Evolutionary conservation across 2,888 invertebrate species (phyloP), one percentile per base, ranked within the genome.

Genomic region (Deroplatys truncata): DNA sequence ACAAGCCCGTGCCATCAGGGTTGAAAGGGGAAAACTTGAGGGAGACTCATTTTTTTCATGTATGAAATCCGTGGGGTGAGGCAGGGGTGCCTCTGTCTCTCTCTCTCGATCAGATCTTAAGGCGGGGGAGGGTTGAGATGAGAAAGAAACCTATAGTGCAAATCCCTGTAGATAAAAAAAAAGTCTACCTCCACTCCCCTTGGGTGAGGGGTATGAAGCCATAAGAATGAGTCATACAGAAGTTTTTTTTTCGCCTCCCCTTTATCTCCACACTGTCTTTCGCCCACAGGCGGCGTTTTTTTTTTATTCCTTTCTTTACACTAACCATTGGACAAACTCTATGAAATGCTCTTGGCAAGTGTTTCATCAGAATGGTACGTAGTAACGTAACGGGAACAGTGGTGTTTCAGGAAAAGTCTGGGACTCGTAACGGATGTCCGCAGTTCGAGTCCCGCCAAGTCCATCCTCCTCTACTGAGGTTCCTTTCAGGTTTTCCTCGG

Each of bases 11-110:
- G 56, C 85, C 28, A 35, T 83, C 28, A 94, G 94, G 94, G 94
- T 94, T 94, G 94, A 94, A 94, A 94, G 90, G 90, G 89, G 90
- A 89, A 90, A 90, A 84, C 84, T 29, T 87, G 90, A 82, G 89
- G 88, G 88, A 82, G 56, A 56, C 83, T 86, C 82, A 86, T 84
- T 90, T 90, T 90, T 90, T 43, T 90, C 89, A 90, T 90, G 90
- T 90, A 86, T 85, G 86, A 86, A 85, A 88, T 82, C 90, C 90
- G 90, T 90, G 89, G 90, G 89, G 90, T 90, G 90, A 90, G 89
- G 28, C 82, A 35, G 87, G 89, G 89, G 89, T 88, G 84, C 84
- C 88, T 72, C 84, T 89, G 25, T 72, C 43, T 49, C 89, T 90
- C 85, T 90, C 89, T 91, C 92, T 91, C 92, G 92, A 91, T 91